A percentile compares a stretch with the other conserved stretches of the same genome.
These are phyloP conservation scores for Hoplostethus atlanticus DNA, from an alignment of 2,797 vertebrate genomes.

Conservation along the genomic window DNA sequence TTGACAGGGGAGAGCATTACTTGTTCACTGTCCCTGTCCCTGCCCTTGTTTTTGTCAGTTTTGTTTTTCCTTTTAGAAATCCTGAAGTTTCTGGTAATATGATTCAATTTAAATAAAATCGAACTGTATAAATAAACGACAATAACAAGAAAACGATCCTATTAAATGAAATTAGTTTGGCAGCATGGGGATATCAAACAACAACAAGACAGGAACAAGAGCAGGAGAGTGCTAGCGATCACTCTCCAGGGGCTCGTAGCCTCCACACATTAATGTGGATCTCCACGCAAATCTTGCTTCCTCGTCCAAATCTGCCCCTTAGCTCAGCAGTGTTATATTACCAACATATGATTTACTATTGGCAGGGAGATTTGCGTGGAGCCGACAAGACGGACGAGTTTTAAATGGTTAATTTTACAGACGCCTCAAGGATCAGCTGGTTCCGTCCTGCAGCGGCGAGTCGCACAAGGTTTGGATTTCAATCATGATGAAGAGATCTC, in stretches of 20 bases:
- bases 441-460: slow-evolving; percentile 29
- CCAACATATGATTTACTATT: slow-evolving; percentile 47
- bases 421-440: slow-evolving; percentile 37
- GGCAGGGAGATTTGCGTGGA: slow-evolving; percentile 68
- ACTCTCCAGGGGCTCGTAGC: slow-evolving; percentile 7
- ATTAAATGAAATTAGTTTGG: slow-evolving; percentile 5
- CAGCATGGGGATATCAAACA: slow-evolving; percentile 2
- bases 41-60: slow-evolving; percentile 19
- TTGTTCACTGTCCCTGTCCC: neutral
- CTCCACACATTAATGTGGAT: slow-evolving; percentile 11
- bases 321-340: slow-evolving; percentile 53
- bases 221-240: slow-evolving; percentile 7
- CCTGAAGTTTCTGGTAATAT: slow-evolving; percentile 7
- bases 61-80: slow-evolving; percentile 12
- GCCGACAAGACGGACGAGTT: slow-evolving; percentile 63
- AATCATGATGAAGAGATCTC: slow-evolving; percentile 44
- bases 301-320: slow-evolving; percentile 34
- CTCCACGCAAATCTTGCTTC: slow-evolving; percentile 7
- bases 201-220: slow-evolving; percentile 17
- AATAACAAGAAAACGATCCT: slow-evolving; percentile 16
- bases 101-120: slow-evolving; percentile 44
- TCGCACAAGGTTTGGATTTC: slow-evolving; percentile 81
- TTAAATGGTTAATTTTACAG: slow-evolving; percentile 69
- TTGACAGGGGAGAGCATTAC: too few relatives aligned
- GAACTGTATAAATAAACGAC: slow-evolving; percentile 15